These are phyloP conservation scores for Athene noctua DNA, from an alignment of 2,113 vertebrate genomes.

Conservation along the genomic window DNA sequence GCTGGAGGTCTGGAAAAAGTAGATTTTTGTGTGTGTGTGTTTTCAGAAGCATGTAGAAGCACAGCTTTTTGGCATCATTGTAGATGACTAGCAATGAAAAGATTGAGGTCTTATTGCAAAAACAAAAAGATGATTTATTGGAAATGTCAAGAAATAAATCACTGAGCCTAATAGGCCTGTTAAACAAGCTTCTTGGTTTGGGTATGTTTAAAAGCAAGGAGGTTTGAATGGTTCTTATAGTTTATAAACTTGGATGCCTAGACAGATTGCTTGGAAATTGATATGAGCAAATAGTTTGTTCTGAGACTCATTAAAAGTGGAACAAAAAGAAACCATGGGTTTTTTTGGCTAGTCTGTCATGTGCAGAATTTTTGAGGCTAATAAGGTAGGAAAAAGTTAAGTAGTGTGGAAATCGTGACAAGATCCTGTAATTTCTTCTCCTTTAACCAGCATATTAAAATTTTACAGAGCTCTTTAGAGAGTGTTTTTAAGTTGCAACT, in stretches of 20 bases:
- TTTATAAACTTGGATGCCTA: neutral
- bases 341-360: neutral
- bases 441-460: neutral
- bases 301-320: neutral
- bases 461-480: neutral
- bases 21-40: neutral
- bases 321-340: neutral
- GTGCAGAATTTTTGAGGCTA: neutral
- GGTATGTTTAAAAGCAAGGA: neutral
- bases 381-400: neutral
- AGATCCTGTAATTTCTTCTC: neutral
- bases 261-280: conserved; percentile 16
- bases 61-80: neutral
- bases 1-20: neutral
- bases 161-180: neutral
- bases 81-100: neutral
- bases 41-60: neutral
- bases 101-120: neutral
- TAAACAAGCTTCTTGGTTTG: neutral
- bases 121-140: neutral
- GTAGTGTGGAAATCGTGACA: neutral
- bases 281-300: neutral
- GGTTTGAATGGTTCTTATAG: neutral
- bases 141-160: neutral
- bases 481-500: neutral